phyloP scores from a whole-genome alignment of 2,113 vertebrate species.

The Irena cyanogastra region DNA sequence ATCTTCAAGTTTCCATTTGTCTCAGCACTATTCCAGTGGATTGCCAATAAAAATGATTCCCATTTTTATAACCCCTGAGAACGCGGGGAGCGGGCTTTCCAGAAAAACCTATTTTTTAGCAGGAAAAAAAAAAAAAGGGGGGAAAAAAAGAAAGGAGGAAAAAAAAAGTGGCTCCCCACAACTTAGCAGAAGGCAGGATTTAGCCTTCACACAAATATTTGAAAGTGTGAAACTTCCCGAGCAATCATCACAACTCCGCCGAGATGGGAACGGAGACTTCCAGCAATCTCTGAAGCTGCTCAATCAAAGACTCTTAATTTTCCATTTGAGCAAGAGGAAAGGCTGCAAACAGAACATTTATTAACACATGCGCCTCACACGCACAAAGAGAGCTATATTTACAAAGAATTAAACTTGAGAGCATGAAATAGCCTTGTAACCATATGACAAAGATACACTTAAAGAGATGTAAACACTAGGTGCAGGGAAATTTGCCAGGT shows the following conservation, averaged over 20 bases:
- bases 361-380: constrained; percentile 44
- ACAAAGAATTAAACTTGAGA: constrained; percentile 70
- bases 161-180: not conserved
- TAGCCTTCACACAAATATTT: constrained; percentile 56
- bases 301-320: constrained; percentile 59
- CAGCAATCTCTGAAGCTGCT: constrained; percentile 1
- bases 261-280: constrained; percentile 25
- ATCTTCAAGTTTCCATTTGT: constrained; percentile 86
- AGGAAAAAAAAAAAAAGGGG: not conserved
- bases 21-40: constrained; percentile 79
- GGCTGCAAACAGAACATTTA: constrained; percentile 40
- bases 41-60: constrained; percentile 85
- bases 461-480: constrained; percentile 49
- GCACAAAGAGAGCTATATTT: constrained; percentile 46
- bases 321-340: constrained; percentile 45
- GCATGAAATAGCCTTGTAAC: constrained; percentile 63
- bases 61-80: constrained; percentile 84
- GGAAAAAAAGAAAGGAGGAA: not conserved
- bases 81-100: constrained; percentile 59
- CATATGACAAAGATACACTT: constrained; percentile 48
- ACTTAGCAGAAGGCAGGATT: constrained; percentile 51
- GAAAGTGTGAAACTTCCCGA: constrained; percentile 50
- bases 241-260: not conserved
- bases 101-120: constrained; percentile 34
- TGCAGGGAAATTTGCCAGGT: constrained; percentile 38